Conservation (phyloP, 2,888 invertebrate genomes). For the Spodoptera littoralis region DNA sequence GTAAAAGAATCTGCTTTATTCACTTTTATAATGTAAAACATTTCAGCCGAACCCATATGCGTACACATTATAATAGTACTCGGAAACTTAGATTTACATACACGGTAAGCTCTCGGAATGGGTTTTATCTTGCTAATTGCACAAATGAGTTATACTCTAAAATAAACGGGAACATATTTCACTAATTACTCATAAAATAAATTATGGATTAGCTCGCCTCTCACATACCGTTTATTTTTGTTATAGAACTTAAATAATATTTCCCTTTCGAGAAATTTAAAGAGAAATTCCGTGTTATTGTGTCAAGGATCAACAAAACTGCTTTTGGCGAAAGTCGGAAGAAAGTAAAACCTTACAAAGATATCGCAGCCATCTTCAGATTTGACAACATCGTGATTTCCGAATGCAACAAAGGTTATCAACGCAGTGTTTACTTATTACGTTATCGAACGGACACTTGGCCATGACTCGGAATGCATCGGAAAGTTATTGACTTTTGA, state of each 20-base stretch:
- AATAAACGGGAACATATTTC: slow-evolving; percentile 55
- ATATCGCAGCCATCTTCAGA: slow-evolving; percentile 57
- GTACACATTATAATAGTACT: slow-evolving; percentile 45
- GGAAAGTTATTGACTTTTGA: slow-evolving; percentile 89
- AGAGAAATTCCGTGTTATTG: slow-evolving; percentile 49
- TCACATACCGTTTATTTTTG: slow-evolving; percentile 2
- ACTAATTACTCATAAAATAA: slow-evolving; percentile 51
- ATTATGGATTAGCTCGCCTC: slow-evolving; percentile 25
- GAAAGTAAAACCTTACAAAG: slow-evolving; percentile 66
- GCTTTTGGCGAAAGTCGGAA: slow-evolving; percentile 67
- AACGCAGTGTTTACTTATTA: slow-evolving; percentile 63
- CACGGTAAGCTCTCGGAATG: slow-evolving; percentile 50
- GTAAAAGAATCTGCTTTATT: slow-evolving; percentile 31
- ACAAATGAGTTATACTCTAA: slow-evolving; percentile 55
- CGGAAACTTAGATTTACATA: slow-evolving; percentile 51
- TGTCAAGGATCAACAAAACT: slow-evolving; percentile 47
- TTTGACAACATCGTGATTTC: slow-evolving; percentile 30
- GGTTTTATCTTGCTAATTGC: slow-evolving; percentile 59
- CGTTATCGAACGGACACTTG: slow-evolving; percentile 76
- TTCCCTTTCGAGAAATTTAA: slow-evolving; percentile 21
- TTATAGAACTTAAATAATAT: slow-evolving; percentile 5
- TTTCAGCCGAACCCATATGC: slow-evolving; percentile 30
- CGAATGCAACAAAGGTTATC: slow-evolving; percentile 34
- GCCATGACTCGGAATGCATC: slow-evolving; percentile 87
- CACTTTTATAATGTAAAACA: slow-evolving; percentile 43